Conservation (phyloP, 2,888 invertebrate species). For the Bombylius discolor region DNA sequence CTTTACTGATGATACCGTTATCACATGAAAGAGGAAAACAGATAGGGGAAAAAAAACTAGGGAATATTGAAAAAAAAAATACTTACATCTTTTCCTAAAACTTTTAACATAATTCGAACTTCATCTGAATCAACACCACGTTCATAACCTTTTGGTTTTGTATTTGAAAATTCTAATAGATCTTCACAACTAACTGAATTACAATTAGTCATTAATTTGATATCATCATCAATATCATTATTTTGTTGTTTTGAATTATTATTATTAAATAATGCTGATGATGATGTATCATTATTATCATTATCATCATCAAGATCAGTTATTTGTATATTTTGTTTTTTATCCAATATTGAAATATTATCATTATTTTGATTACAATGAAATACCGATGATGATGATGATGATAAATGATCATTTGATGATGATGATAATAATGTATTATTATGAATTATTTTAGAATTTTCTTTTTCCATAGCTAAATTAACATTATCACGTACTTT, state of each 20-base stretch:
- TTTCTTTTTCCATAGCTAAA: constrained; percentile 23
- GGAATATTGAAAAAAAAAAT: no score
- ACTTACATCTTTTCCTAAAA: constrained; percentile 58
- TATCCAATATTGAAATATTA: neutral
- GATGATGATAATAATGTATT: neutral
- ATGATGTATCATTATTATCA: constrained; percentile 14
- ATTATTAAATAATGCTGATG: neutral
- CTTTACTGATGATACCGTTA: no score
- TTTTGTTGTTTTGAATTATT: neutral
- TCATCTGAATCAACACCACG: constrained; percentile 81
- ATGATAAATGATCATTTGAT: no score
- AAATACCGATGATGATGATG: no score
- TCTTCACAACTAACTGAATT: constrained; percentile 89
- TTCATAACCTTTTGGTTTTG: constrained; percentile 68
- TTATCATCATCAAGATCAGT: constrained; percentile 17
- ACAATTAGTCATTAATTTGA: constrained; percentile 33
- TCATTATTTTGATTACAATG: no score
- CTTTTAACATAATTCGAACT: constrained; percentile 82
- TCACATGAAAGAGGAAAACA: no score
- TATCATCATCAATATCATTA: constrained; percentile 18
- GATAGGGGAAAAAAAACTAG: no score
- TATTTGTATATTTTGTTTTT: neutral
- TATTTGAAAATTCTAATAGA: constrained; percentile 73
- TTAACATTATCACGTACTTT: constrained; percentile 35
- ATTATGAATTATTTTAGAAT: neutral